Base-by-base conservation (phyloP, 2,888 invertebrate genomes). In the Nephrotoma guestfalica region DNA sequence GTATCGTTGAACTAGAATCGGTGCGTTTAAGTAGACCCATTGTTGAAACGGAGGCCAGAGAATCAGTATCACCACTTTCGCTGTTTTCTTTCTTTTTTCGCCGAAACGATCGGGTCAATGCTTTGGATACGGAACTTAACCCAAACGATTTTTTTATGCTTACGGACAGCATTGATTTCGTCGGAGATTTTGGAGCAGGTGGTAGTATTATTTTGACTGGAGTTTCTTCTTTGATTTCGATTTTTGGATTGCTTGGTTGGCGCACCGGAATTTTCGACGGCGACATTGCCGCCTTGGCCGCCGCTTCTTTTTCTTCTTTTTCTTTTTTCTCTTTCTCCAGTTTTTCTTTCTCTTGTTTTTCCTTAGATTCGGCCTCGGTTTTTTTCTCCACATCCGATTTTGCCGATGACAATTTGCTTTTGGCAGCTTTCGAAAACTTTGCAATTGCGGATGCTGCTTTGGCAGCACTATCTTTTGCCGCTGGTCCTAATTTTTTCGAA, bases 231-330 rank as follows among this genome's bases (percentile, higher is more conserved):
- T n/a, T 84, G n/a, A 84, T 41, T n/a, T 84, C 84, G 15, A 84
- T 84, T 84, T 84, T 84, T 15, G 84, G 84, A 84, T 84, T 84
- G 45, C 85, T 85, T 43, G 5, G 42, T 43, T 43, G 41, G 2
- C 90, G 89, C 0, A 91, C 86, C 0, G 91, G 91, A 87, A 91
- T 91, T 87, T 90, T 90, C 0, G 91, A 90, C n/a, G 89, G 85
- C 0, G 91, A 90, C 90, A 88, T 7, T 57, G 83, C 18, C 5
- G 4, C 41, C 4, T 84, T 42, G 6, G 83, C 83, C 0, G 85
- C 42, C 3, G 85, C 18, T 15, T 41, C 84, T 6, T 84, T 42
- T 84, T 84, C 84, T 2, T n/a, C n/a, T 13, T 84, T 84, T 41
- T 84, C 41, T 6, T 41, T 41, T 41, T n/a, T 42, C 42, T 84